phyloP scores from a whole-genome alignment of 2,888 invertebrate species.

The Trilocha varians region DNA sequence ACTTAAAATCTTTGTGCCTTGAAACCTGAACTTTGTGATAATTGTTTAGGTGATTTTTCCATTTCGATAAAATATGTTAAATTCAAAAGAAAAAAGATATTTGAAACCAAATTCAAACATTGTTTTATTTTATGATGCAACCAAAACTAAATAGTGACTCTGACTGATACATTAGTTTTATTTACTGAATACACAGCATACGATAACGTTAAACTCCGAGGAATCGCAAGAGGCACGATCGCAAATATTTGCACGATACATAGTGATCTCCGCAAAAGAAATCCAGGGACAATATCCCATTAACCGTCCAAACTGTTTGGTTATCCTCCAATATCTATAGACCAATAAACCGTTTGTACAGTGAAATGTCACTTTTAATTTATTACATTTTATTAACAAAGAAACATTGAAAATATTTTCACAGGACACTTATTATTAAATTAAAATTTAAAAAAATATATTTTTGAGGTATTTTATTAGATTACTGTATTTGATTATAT shows the following conservation, averaged over 20 bases:
- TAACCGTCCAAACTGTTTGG: conserved; percentile 2
- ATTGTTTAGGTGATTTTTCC: no score
- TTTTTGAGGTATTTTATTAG: no score
- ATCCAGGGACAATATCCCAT: conserved; percentile 19
- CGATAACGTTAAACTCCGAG: conserved; percentile 27
- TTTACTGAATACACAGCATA: not conserved
- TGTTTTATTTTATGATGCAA: not conserved
- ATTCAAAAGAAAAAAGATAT: not conserved
- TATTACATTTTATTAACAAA: no score
- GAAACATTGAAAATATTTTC: no score
- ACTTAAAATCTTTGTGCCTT: no score
- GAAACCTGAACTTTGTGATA: no score
- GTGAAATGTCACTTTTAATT: no score
- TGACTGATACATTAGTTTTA: not conserved
- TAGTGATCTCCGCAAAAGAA: conserved; percentile 27
- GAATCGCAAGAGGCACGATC: conserved; percentile 37
- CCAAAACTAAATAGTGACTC: not conserved
- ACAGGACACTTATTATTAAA: no score
- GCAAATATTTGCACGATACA: conserved; percentile 31
- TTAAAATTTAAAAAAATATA: no score
- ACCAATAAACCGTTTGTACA: not conserved
- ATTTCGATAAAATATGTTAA: no score
- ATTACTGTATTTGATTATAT: no score
- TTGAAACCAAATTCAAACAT: not conserved
- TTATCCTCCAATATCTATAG: conserved; percentile 8